Conservation (phyloP, 2,113 vertebrate species). For the Chrysemys picta region DNA sequence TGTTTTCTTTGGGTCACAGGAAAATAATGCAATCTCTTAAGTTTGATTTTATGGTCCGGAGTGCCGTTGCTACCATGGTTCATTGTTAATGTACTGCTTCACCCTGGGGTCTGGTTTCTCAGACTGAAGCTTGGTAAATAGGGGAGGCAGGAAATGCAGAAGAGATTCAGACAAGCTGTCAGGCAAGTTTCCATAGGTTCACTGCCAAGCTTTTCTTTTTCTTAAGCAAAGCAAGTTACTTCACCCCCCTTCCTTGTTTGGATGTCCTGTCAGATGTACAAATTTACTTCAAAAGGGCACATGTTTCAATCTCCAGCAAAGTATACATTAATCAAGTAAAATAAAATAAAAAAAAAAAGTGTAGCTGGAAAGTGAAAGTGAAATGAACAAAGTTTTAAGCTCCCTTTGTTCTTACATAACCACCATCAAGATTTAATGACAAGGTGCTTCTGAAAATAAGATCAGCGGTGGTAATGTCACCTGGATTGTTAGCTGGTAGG, state of each 20-base stretch:
- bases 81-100: constrained; percentile 35
- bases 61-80: neutral
- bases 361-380: constrained; percentile 37
- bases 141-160: constrained; percentile 40
- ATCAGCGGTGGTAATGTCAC: neutral
- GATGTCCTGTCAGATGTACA: constrained; percentile 34
- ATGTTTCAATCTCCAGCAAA: constrained; percentile 13
- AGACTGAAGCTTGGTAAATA: constrained; percentile 53
- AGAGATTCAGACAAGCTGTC: constrained; percentile 63
- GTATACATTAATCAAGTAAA: constrained; percentile 47
- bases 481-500: constrained; percentile 14
- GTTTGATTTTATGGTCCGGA: neutral
- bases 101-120: constrained; percentile 40
- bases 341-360: constrained; percentile 7
- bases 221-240: neutral
- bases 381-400: constrained; percentile 34
- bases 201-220: constrained; percentile 5
- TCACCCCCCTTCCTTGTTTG: constrained; percentile 41
- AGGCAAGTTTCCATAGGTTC: constrained; percentile 37
- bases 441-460: neutral
- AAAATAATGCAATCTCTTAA: neutral
- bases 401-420: constrained; percentile 6
- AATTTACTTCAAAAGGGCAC: neutral
- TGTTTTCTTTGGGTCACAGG: neutral
- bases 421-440: neutral